phyloP scores from a whole-genome alignment of 2,888 invertebrate species.

The Molorchus minor region DNA sequence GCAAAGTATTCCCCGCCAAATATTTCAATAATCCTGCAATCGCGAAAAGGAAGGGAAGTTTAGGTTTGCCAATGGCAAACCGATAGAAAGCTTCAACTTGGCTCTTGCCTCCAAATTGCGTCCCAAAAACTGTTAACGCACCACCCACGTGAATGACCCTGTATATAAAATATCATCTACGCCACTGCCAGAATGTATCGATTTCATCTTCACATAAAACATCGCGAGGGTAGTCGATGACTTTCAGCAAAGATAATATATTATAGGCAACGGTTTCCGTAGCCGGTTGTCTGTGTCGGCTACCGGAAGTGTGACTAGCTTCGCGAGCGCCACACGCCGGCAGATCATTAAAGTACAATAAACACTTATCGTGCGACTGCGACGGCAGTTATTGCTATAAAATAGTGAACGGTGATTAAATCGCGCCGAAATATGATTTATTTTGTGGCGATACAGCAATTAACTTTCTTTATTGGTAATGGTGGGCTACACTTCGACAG shows the following conservation, averaged over 20 bases:
- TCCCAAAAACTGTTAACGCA: no score
- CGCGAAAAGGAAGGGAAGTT: no score
- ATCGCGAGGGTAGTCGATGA: slow-evolving; percentile 2
- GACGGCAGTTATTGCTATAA: slow-evolving; percentile 56
- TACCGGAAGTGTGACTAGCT: slow-evolving; percentile 56
- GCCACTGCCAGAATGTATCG: no score
- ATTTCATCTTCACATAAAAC: slow-evolving; percentile 10
- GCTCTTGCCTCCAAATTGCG: no score
- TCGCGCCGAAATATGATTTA: slow-evolving; percentile 43
- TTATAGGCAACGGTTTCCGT: slow-evolving; percentile 51
- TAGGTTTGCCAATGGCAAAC: no score
- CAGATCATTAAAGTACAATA: slow-evolving; percentile 59
- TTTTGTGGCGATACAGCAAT: slow-evolving; percentile 40
- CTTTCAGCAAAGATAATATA: slow-evolving; percentile 20
- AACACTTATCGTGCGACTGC: slow-evolving; percentile 58
- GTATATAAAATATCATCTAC: no score
- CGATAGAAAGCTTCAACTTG: no score
- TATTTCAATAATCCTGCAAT: no score
- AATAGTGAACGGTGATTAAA: slow-evolving; percentile 44
- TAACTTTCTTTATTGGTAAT: slow-evolving; percentile 37
- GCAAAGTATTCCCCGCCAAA: no score
- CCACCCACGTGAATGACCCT: no score
- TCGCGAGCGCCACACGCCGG: slow-evolving; percentile 50
- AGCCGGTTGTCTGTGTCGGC: slow-evolving; percentile 51
- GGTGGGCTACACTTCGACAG: slow-evolving; percentile 16